These are phyloP conservation scores for Agrotis clavis DNA, from an alignment of 2,888 invertebrate species.

Conservation along the genomic window DNA sequence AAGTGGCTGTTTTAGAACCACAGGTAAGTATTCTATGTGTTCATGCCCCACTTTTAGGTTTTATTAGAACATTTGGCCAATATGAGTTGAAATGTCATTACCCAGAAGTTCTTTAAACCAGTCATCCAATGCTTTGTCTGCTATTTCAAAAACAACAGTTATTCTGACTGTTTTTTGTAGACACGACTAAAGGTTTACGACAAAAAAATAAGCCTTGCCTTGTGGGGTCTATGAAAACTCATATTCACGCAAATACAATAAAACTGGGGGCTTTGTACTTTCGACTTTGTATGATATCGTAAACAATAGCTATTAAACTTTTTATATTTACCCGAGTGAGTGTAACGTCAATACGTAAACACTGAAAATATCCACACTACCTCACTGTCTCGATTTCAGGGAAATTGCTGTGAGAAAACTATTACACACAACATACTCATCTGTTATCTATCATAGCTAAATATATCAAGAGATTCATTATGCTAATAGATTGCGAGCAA, in stretches of 20 bases:
- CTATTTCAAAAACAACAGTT: no score
- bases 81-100: no score
- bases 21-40: no score
- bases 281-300: neutral
- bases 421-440: constrained; percentile 7
- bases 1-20: no score
- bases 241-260: neutral
- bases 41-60: no score
- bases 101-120: no score
- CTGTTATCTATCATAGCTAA: constrained; percentile 42
- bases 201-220: neutral
- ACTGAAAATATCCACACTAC: constrained; percentile 3
- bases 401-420: constrained; percentile 7
- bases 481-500: neutral
- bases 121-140: no score
- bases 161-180: no score
- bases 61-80: no score
- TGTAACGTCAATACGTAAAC: neutral
- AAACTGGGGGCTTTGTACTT: neutral
- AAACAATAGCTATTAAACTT: neutral
- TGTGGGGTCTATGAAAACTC: neutral
- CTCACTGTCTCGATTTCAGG: neutral
- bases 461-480: constrained; percentile 43
- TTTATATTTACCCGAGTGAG: neutral
- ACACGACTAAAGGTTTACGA: no score